Evolutionary conservation across 2,797 vertebrate species (phyloP).

Genomic region (Pelochelys cantorii): DNA sequence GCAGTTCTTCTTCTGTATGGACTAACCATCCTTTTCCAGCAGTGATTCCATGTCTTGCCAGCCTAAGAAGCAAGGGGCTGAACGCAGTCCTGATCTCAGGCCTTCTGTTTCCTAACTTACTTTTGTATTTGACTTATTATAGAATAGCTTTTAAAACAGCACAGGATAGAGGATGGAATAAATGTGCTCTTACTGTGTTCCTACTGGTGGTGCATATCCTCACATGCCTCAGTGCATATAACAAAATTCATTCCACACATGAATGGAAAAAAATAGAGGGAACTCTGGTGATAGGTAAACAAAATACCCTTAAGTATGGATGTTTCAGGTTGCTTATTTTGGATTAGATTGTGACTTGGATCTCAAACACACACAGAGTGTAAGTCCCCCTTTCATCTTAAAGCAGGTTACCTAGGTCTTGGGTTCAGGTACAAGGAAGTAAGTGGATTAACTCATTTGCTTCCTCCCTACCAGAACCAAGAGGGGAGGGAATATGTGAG

Average conservation of each 20-base stretch:
- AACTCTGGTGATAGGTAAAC: background rate
- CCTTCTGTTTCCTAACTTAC: background rate
- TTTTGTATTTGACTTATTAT: background rate
- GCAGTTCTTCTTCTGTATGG: background rate
- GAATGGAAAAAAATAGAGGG: too few relatives aligned
- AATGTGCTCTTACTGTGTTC: background rate
- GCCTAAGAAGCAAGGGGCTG: background rate
- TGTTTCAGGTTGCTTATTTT: background rate
- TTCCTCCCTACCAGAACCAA: background rate
- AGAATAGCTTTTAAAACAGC: background rate
- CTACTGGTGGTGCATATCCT: too few relatives aligned
- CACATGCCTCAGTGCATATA: too few relatives aligned
- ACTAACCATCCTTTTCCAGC: background rate
- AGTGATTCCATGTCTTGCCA: accelerated
- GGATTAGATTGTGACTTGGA: background rate
- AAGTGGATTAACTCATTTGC: background rate
- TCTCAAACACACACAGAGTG: background rate
- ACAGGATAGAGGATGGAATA: background rate
- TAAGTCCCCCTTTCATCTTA: background rate
- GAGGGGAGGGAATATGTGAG: background rate
- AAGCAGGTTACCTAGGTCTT: background rate
- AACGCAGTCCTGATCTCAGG: background rate
- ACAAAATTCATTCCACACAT: too few relatives aligned
- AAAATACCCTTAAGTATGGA: background rate
- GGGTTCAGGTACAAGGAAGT: background rate